Conservation (phyloP, 2,797 vertebrate species). For the Nasua narica region DNA sequence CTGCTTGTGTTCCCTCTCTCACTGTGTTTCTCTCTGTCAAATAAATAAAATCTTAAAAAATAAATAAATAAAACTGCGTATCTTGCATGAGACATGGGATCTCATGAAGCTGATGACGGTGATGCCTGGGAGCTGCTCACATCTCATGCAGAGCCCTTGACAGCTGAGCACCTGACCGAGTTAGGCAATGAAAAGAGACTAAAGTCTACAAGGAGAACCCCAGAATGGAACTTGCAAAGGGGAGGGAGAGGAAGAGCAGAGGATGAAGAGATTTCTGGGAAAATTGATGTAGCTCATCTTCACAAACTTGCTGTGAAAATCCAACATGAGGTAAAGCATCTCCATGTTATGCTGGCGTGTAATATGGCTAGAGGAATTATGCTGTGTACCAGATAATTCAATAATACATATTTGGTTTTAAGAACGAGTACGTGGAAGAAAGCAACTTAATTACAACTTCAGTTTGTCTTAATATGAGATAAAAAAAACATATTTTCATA, state of each 20-base stretch:
- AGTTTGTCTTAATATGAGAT: background rate
- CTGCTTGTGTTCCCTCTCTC: no score
- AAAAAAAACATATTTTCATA: conserved; percentile 7
- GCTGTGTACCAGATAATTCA: background rate
- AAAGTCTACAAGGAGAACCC: background rate
- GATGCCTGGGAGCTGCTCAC: background rate
- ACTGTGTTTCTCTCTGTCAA: no score
- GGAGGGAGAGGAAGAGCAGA: background rate
- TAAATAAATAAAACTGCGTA: background rate
- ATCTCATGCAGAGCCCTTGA: background rate
- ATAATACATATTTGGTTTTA: background rate
- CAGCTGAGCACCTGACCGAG: background rate
- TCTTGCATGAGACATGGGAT: background rate
- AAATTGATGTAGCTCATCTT: background rate
- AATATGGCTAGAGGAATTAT: conserved; percentile 13
- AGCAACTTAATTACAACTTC: conserved; percentile 37
- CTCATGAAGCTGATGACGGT: background rate
- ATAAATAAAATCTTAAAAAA: no score
- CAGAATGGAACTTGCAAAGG: background rate
- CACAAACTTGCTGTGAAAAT: background rate
- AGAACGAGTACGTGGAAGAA: background rate
- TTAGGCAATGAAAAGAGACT: background rate
- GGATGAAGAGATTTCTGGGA: background rate
- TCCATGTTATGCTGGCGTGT: background rate
- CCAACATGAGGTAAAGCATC: background rate